Evolutionary conservation across 2,113 vertebrate genomes (phyloP).

Genomic region (Lagopus muta): DNA sequence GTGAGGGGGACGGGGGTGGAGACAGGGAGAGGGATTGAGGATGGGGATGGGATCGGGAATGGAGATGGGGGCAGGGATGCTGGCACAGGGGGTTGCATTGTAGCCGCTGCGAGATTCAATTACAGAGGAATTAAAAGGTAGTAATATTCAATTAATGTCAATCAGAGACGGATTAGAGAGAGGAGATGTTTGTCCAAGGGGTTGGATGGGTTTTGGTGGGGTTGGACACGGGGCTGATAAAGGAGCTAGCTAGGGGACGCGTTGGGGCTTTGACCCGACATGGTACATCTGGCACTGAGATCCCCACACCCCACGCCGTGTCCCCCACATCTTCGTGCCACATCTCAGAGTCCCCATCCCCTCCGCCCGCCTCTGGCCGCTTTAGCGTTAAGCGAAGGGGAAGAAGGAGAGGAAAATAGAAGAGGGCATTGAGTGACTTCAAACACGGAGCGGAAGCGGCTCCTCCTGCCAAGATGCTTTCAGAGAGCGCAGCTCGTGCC

Average conservation of each 20-base stretch:
- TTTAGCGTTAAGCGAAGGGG: not conserved
- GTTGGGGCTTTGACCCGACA: not conserved
- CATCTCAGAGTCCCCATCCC: not conserved
- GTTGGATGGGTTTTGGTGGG: not conserved
- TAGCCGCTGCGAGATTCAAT: not conserved
- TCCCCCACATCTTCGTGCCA: not conserved
- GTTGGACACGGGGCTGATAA: not conserved
- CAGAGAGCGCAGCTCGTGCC: not conserved
- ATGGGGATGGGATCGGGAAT: too few relatives aligned
- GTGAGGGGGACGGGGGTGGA: too few relatives aligned
- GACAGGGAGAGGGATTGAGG: too few relatives aligned
- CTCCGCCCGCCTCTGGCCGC: not conserved
- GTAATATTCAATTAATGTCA: not conserved
- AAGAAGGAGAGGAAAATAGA: not conserved
- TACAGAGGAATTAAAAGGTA: not conserved
- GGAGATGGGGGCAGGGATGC: too few relatives aligned
- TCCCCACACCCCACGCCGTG: too few relatives aligned
- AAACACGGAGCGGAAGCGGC: not conserved
- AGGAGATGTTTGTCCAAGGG: not conserved
- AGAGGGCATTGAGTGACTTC: not conserved
- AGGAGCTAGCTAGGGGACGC: fast-evolving
- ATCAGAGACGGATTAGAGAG: not conserved
- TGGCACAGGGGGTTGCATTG: not conserved
- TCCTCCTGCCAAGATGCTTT: not conserved
- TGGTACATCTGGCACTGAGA: not conserved